phyloP scores from a whole-genome alignment of 2,888 invertebrate species.

The Polyommatus icarus region DNA sequence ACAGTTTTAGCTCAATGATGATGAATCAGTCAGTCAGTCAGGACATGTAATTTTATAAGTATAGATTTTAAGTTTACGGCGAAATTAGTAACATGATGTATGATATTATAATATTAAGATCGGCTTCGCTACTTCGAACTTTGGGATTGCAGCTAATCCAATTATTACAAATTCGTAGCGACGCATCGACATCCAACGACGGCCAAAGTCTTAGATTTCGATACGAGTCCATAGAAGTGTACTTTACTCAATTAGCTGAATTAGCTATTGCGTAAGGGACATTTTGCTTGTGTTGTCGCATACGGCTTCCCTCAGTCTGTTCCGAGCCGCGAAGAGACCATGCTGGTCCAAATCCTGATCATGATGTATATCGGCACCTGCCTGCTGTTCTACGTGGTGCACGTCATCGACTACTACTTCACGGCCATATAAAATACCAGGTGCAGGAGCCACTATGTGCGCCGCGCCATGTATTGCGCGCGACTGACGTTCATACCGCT shows the following conservation, averaged over 20 bases:
- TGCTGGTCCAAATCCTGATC: constrained; percentile 76
- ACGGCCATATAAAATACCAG: constrained; percentile 47
- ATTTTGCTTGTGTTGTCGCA: constrained; percentile 42
- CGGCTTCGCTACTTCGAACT: neutral
- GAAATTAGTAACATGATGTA: too few relatives aligned
- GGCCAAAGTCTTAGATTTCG: constrained; percentile 24
- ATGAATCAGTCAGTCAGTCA: too few relatives aligned
- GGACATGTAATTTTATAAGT: too few relatives aligned
- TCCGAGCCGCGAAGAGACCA: constrained; percentile 45
- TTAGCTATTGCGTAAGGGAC: constrained; percentile 43
- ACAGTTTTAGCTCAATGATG: too few relatives aligned
- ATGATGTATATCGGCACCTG: constrained; percentile 77
- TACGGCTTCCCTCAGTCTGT: constrained; percentile 48
- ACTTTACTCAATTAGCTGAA: constrained; percentile 37
- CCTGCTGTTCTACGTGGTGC: constrained; percentile 71
- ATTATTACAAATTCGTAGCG: neutral
- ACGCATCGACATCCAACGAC: neutral
- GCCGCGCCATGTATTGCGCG: constrained; percentile 12
- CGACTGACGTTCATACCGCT: constrained; percentile 51
- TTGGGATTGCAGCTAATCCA: neutral
- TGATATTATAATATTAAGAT: neutral
- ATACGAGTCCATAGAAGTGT: constrained; percentile 42
- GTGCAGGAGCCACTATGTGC: neutral
- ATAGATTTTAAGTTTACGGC: too few relatives aligned
- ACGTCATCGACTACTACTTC: constrained; percentile 73